Base-by-base conservation (phyloP, 1,140 invertebrate genomes). In the Adelges cooleyi region DNA sequence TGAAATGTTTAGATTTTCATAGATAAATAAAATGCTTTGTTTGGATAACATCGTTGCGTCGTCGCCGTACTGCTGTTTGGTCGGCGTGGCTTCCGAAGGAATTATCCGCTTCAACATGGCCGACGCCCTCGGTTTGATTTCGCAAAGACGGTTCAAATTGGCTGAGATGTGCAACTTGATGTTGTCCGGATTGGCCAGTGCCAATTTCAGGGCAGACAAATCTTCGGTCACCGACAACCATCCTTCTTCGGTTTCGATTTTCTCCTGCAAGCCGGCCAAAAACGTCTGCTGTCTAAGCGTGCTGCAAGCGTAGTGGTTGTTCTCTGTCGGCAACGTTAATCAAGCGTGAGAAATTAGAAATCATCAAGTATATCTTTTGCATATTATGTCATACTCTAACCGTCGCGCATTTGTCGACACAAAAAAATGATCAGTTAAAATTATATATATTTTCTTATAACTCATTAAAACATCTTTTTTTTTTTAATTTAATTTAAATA, bases 241-340 rank as follows among this genome's bases (percentile, higher is more conserved):
- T 77, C 72, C 18, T 79, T 76, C 77, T 17, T 81, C 74, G 1
- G 77, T 74, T 2, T 81, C 79, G 6, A 91, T 71, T 65, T 77
- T 76, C 50, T 82, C 77, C 1, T 86, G 68, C 1, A 91, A 67
- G 27, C 82, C 77, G 13, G 79, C 82, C 6, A 94, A 77, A 72
- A 93, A 92, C 53, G 82, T 82, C 46, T 86, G 83, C 71, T 94
- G 90, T 0, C 83, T 77, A 11, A 92, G 72, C 66, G 90, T 80
- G 56, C 83, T 85, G 49, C 78, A 79, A 53, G 80, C 77, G 70
- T 82, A 81, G 66, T 83, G 74, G 73, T 92, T 93, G 70, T 82
- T 88, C 65, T 88, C 86, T 83, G 75, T 53, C 2, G 17, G 23
- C 69, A 69, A n/a, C n/a, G n/a, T n/a, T n/a, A n/a, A n/a, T n/a